Evolutionary conservation across 2,888 invertebrate genomes (phyloP).

Genomic region (Lissocephala sabroskyi): DNA sequence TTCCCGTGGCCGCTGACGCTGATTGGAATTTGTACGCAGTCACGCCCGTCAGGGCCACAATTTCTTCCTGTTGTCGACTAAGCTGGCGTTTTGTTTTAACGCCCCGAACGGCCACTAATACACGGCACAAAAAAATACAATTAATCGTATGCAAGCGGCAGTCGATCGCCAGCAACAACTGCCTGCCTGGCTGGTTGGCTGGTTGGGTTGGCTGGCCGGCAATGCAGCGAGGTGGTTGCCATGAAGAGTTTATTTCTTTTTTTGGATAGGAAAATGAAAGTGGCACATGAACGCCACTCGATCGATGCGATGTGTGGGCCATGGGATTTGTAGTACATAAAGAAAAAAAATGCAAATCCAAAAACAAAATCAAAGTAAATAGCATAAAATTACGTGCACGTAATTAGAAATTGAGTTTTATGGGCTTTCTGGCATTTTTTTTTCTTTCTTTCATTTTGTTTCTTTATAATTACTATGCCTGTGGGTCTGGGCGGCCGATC

Average conservation of each 20-base stretch:
- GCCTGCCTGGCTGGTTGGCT: no score
- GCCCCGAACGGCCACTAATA: background rate
- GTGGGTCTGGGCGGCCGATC: no score
- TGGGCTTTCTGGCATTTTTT: background rate
- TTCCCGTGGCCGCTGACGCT: no score
- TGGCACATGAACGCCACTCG: slow-evolving; percentile 15
- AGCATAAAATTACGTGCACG: slow-evolving; percentile 21
- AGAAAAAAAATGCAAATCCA: slow-evolving; percentile 4
- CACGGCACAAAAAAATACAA: slow-evolving; percentile 3
- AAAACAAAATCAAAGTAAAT: slow-evolving; percentile 7
- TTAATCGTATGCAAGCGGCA: slow-evolving; percentile 9
- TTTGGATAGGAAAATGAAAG: slow-evolving; percentile 37
- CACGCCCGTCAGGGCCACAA: background rate
- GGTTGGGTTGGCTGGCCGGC: no score
- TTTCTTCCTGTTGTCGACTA: slow-evolving; percentile 11
- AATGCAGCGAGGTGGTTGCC: no score
- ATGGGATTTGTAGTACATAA: background rate
- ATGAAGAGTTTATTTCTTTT: no score
- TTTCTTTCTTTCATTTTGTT: background rate
- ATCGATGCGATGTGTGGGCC: background rate
- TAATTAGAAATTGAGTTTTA: slow-evolving; percentile 12
- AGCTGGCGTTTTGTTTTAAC: slow-evolving; percentile 13
- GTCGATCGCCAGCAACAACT: background rate
- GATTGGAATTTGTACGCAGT: no score
- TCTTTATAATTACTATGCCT: background rate